Percentiles rank a stretch among this genome's conserved stretches.
Conservation (phyloP, 2,113 vertebrate genomes). For the Ciconia maguari region DNA sequence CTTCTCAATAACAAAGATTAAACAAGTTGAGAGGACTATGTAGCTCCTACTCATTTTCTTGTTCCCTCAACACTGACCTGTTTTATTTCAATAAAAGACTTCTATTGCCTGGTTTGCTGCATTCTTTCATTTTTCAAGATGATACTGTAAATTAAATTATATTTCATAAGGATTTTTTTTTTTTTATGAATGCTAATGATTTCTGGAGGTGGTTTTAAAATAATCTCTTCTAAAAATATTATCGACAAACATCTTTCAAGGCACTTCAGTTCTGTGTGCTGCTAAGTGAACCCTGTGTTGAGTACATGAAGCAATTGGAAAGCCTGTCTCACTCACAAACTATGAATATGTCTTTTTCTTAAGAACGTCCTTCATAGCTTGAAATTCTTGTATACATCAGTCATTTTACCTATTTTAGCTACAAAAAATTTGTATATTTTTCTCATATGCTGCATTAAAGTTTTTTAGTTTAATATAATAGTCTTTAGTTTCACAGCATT, state of each 20-base stretch:
- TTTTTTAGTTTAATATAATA: not conserved
- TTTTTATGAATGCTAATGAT: not conserved
- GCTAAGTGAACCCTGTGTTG: fast-evolving
- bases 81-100: not conserved
- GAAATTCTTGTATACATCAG: not conserved
- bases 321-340: not conserved
- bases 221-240: not conserved
- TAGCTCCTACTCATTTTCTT: not conserved
- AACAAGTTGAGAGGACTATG: not conserved
- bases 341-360: not conserved
- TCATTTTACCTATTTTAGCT: not conserved
- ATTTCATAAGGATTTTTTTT: not conserved
- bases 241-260: not conserved
- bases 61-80: not conserved
- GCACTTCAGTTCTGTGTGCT: not conserved
- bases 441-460: not conserved
- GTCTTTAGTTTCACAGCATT: not conserved
- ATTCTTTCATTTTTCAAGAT: not conserved
- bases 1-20: not conserved
- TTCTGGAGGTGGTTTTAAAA: not conserved
- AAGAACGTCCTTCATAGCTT: not conserved
- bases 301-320: not conserved
- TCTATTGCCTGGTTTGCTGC: not conserved
- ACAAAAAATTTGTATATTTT: not conserved
- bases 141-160: not conserved